phyloP scores from a whole-genome alignment of 2,113 vertebrate genomes.

The Tympanuchus pallidicinctus region DNA sequence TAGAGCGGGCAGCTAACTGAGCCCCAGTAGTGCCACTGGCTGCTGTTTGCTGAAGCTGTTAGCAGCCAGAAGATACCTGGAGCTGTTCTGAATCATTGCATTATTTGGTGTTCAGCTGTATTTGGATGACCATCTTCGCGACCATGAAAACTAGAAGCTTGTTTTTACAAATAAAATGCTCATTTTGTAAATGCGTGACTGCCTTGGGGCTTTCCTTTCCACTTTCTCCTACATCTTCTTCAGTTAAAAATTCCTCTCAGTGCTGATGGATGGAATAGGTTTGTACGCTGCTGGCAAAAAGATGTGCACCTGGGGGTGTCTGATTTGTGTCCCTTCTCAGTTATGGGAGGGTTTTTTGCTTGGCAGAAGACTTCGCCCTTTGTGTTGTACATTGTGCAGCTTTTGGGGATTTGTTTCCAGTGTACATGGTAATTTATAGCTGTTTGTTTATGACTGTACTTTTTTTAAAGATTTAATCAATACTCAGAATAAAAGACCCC shows the following conservation, averaged over 20 bases:
- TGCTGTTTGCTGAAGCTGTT: conserved; percentile 26
- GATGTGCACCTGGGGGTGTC: not conserved
- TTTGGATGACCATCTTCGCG: not conserved
- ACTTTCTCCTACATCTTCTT: not conserved
- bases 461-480: not conserved
- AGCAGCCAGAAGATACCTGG: not conserved
- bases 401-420: not conserved
- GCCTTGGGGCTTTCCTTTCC: not conserved
- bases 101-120: not conserved
- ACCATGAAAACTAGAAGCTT: not conserved
- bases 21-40: not conserved
- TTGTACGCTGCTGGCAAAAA: not conserved
- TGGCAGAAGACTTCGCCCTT: not conserved
- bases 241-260: not conserved
- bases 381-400: not conserved
- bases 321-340: accelerated
- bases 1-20: not conserved
- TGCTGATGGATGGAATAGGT: not conserved
- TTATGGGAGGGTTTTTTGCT: not conserved
- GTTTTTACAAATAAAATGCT: conserved; percentile 12
- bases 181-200: not conserved
- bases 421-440: not conserved
- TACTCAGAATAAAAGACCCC: not conserved
- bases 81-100: not conserved
- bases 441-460: not conserved